Evolutionary conservation across 2,797 vertebrate species (phyloP), one percentile per base, ranked within the genome.

Genomic region (Syndactyla subalaris): DNA sequence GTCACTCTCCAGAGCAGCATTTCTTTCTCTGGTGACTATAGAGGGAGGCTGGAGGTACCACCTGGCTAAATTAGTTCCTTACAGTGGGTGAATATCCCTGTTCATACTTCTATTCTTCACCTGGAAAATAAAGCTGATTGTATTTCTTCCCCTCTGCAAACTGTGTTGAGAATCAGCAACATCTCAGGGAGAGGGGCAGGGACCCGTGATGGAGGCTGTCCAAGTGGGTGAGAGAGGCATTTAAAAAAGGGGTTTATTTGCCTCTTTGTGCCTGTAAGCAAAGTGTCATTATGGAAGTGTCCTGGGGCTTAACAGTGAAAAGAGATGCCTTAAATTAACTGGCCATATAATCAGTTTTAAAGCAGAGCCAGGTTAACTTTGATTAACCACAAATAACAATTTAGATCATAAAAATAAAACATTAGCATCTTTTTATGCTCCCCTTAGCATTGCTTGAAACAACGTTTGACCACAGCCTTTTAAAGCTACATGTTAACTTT

Each of bases 391-490:
- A 82, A 73, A 48, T 72, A 94, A 94, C 85, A 85, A 68, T 78
- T 92, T 62, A 77, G 72, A 88, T 86, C 20, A 79, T 97, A 91
- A 97, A 96, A 86, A 59, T 34, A 79, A 92, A 95, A 54, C 61
- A 89, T 89, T 61, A 74, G 70, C 32, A 73, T 75, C 87, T 85
- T 84, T 95, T 94, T 79, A 63, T 2, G 4, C 76, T 92, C 16
- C 67, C 89, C 70, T 63, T 74, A 54, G 72, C 66, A 36, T 67
- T 70, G 86, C 48, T 34, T 36, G 46, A 92, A 87, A 65, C 39
- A 73, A 54, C 1, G 1, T 75, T 84, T 93, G 93, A 94, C 89
- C 95, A 85, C 82, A 95, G 52, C 62, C 68, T 93, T 95, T 94
- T 87, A 91, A 90, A 95, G 66, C 66, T 85, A 75, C n/a, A 2